Evolutionary conservation across 2,113 vertebrate genomes (phyloP), one percentile per base, ranked within the genome.

Genomic region (Rhinopomastus cyanomelas): DNA sequence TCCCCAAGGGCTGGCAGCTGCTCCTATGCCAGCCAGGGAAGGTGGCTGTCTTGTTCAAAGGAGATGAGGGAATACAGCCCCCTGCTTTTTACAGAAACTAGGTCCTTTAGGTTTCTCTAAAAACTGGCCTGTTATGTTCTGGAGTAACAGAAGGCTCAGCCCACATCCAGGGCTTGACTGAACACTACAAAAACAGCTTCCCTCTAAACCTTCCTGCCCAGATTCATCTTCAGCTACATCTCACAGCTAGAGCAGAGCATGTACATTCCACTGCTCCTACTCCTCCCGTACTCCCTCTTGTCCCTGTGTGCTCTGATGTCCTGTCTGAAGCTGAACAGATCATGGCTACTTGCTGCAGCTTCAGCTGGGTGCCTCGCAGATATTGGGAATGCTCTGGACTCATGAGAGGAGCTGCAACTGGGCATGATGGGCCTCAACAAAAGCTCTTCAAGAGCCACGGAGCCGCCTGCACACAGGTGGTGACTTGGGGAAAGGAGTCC

Each of bases 81-180:
- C 3, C 18, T 42, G 12, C 39, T 39, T 67, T 65, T 29, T 39
- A 81, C 65, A 46, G 67, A 62, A 92, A 78, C 22, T 30, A 53
- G 11, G 23, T 78, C 55, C 68, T 87, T 83, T 48, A 65, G 22
- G 56, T 64, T 89, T 73, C 73, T 85, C 64, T 88, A 80, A 72
- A 81, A 71, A 90, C 1, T 29, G 55, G 30, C 61, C 65, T 85
- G 0, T 36, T 71, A 25, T 3, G 5, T 64, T 75, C 18, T 59
- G 22, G 27, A 61, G 18, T 81, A 83, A 72, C 60, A 77, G 60
- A 67, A 66, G 30, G 57, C 51, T 81, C 83, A 75, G 51, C 66
- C 66, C 53, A 44, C 4, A 88, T 20, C 76, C 80, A 88, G 32
- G 19, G 53, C 66, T 68, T 68, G 78, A 85, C 37, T 22, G 4